These are phyloP conservation scores for Halisarca cf. caerulea DNA, from an alignment of 37 sponge, comb jelly and placozoan genomes.

Conservation along the genomic window DNA sequence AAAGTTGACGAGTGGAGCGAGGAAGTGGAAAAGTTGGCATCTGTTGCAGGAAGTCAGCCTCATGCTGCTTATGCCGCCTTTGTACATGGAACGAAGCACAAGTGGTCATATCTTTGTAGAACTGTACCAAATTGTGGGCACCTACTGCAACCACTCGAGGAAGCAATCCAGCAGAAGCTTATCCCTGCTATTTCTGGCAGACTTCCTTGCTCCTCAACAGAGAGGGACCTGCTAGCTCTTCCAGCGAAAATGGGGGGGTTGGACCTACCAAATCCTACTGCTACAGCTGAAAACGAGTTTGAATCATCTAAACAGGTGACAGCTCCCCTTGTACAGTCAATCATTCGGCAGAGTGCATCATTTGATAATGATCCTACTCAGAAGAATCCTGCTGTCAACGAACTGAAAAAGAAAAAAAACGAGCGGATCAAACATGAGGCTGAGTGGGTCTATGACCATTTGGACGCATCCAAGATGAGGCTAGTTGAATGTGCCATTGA, in stretches of 20 bases:
- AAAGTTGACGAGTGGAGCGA: constrained; percentile 21
- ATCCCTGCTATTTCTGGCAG: constrained; percentile 21
- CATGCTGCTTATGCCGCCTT: constrained; percentile 22
- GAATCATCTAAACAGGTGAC: constrained; percentile 20
- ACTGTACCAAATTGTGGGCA: constrained; percentile 19
- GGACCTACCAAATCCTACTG: neutral
- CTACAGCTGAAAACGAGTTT: neutral
- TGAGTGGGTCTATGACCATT: neutral
- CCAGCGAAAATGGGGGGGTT: constrained; percentile 8
- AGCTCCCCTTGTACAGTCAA: neutral
- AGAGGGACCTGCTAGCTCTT: constrained; percentile 16
- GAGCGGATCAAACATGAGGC: neutral
- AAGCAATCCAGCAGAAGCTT: constrained; percentile 10
- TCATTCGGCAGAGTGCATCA: neutral
- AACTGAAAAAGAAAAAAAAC: neutral
- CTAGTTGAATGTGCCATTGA: constrained; percentile 2
- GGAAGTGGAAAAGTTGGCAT: constrained; percentile 23
- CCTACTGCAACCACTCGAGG: constrained; percentile 6
- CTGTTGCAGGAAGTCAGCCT: constrained; percentile 13
- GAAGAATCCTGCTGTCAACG: neutral
- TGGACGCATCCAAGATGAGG: neutral
- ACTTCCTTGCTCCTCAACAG: constrained; percentile 7
- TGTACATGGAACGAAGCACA: constrained; percentile 16
- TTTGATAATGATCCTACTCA: neutral
- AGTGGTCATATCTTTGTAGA: constrained; percentile 15